These are phyloP conservation scores for Candoia aspera DNA, from an alignment of 2,113 vertebrate genomes.

Conservation along the genomic window DNA sequence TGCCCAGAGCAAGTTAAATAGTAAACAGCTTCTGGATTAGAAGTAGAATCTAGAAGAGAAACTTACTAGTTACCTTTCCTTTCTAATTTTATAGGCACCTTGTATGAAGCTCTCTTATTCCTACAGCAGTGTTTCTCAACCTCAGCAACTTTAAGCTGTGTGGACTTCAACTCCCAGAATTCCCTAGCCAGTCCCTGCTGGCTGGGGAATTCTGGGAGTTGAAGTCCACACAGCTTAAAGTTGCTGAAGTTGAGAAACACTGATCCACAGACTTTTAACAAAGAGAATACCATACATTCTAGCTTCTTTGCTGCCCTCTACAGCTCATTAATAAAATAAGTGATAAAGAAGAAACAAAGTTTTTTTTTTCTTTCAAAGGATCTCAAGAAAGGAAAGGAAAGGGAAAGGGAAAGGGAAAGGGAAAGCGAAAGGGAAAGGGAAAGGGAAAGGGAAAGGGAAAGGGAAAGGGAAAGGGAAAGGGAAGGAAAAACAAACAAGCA, in stretches of 20 bases:
- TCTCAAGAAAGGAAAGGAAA: background rate
- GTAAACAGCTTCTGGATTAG: background rate
- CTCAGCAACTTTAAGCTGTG: no score
- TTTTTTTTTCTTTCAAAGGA: background rate
- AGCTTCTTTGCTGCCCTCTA: conserved; percentile 76
- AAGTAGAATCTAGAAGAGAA: background rate
- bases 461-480: no score
- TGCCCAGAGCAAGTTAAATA: background rate
- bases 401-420: no score
- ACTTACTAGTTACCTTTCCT: background rate
- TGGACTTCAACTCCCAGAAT: no score
- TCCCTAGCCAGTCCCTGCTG: no score
- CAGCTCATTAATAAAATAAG: conserved; percentile 49
- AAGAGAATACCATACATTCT: conserved; percentile 15
- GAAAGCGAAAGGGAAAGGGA: no score
- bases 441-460: background rate
- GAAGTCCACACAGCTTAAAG: no score
- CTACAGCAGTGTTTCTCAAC: background rate
- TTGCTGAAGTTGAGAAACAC: no score
- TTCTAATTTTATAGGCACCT: conserved; percentile 39
- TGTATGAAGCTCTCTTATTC: conserved; percentile 7
- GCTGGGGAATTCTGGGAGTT: no score
- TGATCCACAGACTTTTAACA: conserved; percentile 24
- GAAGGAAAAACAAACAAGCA: no score
- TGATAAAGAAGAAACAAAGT: background rate